Percentiles rank a stretch among this genome's conserved stretches.
These are phyloP conservation scores for Ernsta delagoae DNA, from an alignment of 2,888 invertebrate species.

Conservation along the genomic window DNA sequence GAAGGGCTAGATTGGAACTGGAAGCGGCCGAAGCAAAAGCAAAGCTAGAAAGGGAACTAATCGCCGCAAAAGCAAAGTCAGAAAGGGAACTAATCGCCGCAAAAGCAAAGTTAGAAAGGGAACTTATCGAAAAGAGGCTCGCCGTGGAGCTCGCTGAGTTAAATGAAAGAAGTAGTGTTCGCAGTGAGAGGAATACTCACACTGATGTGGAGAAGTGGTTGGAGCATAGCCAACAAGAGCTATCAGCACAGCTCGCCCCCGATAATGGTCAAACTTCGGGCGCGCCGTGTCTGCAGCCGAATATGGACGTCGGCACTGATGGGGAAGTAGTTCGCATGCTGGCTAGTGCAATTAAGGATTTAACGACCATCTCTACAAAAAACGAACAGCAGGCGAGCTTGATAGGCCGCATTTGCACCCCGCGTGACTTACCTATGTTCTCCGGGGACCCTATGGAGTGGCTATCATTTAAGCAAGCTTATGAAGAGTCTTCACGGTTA, in stretches of 20 bases:
- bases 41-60: neutral
- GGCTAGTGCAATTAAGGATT: neutral
- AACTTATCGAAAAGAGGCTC: neutral
- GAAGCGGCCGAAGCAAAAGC: neutral
- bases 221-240: neutral
- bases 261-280: neutral
- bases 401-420: neutral
- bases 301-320: neutral
- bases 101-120: neutral
- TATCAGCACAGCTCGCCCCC: neutral
- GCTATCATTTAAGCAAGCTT: neutral
- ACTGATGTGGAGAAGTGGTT: neutral
- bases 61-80: no score
- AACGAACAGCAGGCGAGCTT: neutral
- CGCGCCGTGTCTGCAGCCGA: neutral
- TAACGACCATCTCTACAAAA: neutral
- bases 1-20: neutral
- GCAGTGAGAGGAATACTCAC: neutral
- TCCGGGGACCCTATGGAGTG: neutral
- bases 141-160: neutral
- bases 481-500: neutral
- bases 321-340: neutral
- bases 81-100: no score
- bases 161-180: neutral
- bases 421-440: neutral